Conservation (phyloP, 1,140 invertebrate genomes). For the Microplitis mediator region DNA sequence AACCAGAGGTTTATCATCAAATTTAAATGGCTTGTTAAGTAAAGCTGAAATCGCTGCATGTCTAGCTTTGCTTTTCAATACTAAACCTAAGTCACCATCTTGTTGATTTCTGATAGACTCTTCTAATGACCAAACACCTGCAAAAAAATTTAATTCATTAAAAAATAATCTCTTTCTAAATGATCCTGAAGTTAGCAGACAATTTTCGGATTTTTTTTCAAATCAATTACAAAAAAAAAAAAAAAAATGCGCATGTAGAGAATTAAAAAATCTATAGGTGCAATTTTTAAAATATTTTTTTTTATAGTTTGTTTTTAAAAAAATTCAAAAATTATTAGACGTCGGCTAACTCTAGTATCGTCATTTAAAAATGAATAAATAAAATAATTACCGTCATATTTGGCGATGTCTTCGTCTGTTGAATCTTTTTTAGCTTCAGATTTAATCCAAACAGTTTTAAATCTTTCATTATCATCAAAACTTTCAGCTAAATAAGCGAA, state of each 20-base stretch:
- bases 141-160: constrained; percentile 26
- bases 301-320: too few relatives aligned
- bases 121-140: constrained; percentile 80
- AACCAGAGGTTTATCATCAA: constrained; percentile 85
- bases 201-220: too few relatives aligned
- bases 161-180: too few relatives aligned
- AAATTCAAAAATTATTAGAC: too few relatives aligned
- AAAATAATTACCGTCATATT: constrained; percentile 84
- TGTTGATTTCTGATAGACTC: constrained; percentile 76
- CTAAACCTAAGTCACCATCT: constrained; percentile 84
- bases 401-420: constrained; percentile 88
- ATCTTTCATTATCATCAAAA: constrained; percentile 81
- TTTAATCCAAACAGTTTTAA: constrained; percentile 82
- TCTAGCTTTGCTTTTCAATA: constrained; percentile 93
- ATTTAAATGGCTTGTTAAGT: constrained; percentile 83
- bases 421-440: constrained; percentile 95
- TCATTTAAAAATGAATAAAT: background rate
- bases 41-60: constrained; percentile 93
- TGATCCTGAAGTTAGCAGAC: background rate
- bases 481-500: constrained; percentile 82
- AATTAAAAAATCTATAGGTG: too few relatives aligned
- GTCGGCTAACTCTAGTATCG: background rate
- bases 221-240: too few relatives aligned
- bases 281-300: too few relatives aligned
- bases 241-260: too few relatives aligned